These are phyloP conservation scores for Pectinophora gossypiella DNA, from an alignment of 1,140 invertebrate genomes.

Conservation along the genomic window DNA sequence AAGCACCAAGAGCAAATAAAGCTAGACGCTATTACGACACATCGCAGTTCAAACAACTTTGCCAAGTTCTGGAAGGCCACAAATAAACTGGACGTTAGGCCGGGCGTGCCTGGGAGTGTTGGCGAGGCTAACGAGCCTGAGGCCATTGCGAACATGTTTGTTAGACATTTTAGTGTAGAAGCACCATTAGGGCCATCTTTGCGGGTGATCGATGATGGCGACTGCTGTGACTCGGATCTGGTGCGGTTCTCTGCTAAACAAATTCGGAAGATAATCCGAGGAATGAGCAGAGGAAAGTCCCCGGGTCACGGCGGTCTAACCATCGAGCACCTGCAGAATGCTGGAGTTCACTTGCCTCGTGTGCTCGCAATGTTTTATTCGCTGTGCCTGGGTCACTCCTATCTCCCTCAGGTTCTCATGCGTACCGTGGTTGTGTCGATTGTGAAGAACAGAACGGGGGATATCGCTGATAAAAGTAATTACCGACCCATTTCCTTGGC, in stretches of 20 bases:
- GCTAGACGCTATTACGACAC: slow-evolving; percentile 17
- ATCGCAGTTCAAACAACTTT: slow-evolving; percentile 17
- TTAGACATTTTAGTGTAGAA: slow-evolving; percentile 13
- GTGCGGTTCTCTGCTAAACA: neutral
- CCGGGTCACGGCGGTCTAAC: too few species aligned
- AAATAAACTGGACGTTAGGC: slow-evolving; percentile 8
- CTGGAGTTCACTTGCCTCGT: too few species aligned
- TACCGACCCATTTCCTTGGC: too few species aligned
- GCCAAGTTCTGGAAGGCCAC: slow-evolving; percentile 21
- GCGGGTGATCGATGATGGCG: neutral
- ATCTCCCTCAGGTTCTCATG: too few species aligned
- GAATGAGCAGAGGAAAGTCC: too few species aligned
- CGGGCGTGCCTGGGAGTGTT: slow-evolving; percentile 20
- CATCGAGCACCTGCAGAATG: too few species aligned
- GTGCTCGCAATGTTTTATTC: too few species aligned
- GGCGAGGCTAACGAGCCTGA: slow-evolving; percentile 12
- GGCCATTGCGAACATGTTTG: slow-evolving; percentile 19
- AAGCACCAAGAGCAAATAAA: slow-evolving; percentile 24
- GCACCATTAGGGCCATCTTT: slow-evolving; percentile 15
- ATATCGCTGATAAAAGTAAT: too few species aligned
- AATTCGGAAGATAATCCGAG: too few species aligned
- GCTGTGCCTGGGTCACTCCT: too few species aligned
- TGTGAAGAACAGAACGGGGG: too few species aligned
- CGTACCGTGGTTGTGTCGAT: too few species aligned
- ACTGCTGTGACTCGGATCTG: neutral